phyloP scores from a whole-genome alignment of 2,797 vertebrate genomes.

The Schizothorax lantsangensis region DNA sequence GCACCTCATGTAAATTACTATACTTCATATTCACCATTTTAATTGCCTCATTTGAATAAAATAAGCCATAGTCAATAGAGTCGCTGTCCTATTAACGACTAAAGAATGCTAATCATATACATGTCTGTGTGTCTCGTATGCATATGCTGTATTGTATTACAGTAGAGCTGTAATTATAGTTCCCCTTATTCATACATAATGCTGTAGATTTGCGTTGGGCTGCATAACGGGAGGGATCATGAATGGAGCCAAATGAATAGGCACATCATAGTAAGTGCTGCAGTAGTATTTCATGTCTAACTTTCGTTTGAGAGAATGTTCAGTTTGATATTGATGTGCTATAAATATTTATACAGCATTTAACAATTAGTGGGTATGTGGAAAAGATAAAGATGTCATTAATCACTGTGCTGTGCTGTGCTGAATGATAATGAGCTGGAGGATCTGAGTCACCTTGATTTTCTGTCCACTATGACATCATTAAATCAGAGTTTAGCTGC shows the following conservation, averaged over 20 bases:
- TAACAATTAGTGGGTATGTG: conserved; percentile 57
- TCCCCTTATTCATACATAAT: conserved; percentile 37
- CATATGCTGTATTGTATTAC: conserved; percentile 58
- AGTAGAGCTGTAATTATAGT: conserved; percentile 42
- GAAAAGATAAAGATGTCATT: conserved; percentile 59
- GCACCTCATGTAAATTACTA: conserved; percentile 70
- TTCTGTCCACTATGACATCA: conserved; percentile 52
- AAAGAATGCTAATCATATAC: conserved; percentile 74
- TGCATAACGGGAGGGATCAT: background rate
- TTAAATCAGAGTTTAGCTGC: conserved; percentile 57
- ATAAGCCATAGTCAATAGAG: conserved; percentile 60
- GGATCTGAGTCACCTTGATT: conserved; percentile 60
- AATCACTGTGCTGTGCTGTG: conserved; percentile 51
- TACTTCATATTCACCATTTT: conserved; percentile 62
- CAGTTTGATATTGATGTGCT: conserved; percentile 54
- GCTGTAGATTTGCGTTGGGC: conserved; percentile 26
- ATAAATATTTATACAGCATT: conserved; percentile 63
- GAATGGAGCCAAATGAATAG: conserved; percentile 4
- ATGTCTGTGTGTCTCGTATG: conserved; percentile 39
- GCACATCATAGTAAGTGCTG: conserved; percentile 9
- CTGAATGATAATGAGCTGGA: conserved; percentile 56
- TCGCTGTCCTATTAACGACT: conserved; percentile 65
- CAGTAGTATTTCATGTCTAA: background rate
- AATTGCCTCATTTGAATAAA: conserved; percentile 66
- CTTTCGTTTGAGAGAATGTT: conserved; percentile 26